A percentile compares a stretch with the other conserved stretches of the same genome.
Conservation (phyloP, 2,797 vertebrate species). For the Phoeniculus purpureus region DNA sequence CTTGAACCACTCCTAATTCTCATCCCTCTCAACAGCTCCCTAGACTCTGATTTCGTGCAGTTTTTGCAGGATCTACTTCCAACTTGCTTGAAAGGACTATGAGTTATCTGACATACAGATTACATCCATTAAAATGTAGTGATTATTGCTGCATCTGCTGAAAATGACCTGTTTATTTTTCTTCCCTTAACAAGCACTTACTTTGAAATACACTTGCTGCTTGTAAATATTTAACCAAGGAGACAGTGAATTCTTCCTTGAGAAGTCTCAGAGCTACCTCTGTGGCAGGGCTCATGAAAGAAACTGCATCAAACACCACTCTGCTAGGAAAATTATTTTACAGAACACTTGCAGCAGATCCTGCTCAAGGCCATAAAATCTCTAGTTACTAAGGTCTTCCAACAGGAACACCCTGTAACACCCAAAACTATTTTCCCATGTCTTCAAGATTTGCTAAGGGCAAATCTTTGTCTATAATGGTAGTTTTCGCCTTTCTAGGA, state of each 20-base stretch:
- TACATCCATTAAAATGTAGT: neutral
- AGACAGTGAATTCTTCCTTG: neutral
- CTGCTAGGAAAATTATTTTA: constrained; percentile 41
- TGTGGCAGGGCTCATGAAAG: constrained; percentile 7
- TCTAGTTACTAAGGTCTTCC: constrained; percentile 8
- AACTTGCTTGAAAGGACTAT: neutral
- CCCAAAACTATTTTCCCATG: constrained; percentile 32
- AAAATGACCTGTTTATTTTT: constrained; percentile 4
- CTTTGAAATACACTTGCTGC: neutral
- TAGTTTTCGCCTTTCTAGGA: constrained; percentile 35
- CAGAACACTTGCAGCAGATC: constrained; percentile 33
- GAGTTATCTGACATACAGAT: neutral
- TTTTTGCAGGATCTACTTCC: neutral
- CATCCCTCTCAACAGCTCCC: neutral
- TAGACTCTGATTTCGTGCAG: neutral
- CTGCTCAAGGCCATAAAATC: constrained; percentile 30
- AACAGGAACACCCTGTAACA: neutral
- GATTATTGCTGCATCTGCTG: neutral
- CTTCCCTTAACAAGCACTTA: neutral
- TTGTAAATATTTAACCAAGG: constrained; percentile 18
- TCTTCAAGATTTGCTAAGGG: neutral
- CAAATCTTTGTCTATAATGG: neutral
- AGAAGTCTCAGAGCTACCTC: neutral
- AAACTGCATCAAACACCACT: neutral
- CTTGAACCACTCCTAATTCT: neutral